Base-by-base conservation (phyloP, 2,113 vertebrate species). In the Istiophorus platypterus region DNA sequence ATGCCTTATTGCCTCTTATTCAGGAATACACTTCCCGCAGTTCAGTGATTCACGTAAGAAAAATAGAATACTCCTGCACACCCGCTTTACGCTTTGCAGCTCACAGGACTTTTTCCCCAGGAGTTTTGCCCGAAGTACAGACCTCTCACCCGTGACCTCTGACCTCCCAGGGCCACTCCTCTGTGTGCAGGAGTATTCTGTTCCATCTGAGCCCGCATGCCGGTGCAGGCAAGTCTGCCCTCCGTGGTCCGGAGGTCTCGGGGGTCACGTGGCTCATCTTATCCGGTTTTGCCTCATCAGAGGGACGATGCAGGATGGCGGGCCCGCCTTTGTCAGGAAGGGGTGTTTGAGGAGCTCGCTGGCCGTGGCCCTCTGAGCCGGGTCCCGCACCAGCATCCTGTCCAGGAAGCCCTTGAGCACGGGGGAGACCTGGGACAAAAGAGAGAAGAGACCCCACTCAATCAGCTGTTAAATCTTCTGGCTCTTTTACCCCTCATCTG, bases 231-330 rank as follows among this genome's bases (percentile, higher is more conserved):
- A 34, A 3, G 6, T 34, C 52, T 27, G 51, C 72, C 31, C 74
- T 66, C 79, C 64, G 49, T 31, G 45, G 75, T 54, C 61, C 7
- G 29, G 72, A 83, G 63, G 57, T 62, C 66, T 51, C 1, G 29
- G 59, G 59, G 20, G 71, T 61, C 26, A n/a, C 24, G 1, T 4
- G 51, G 61, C 90, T 98, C 97, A 98, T 96, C 96, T 96, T 90
- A 96, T 94, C 64, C 97, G 93, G 90, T 99, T 96, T 88, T 97
- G 97, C 52, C 97, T 95, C 97, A 99, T 98, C 78, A 98, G 96
- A 17, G 97, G 97, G 65, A 98, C 96, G 20, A 99, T 98, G 94
- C 96, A 96, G 70, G 97, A 95, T 0, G 97, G 97, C 0, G 96
- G 96, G 0, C 97, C 97, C 0, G 96, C 96, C 91, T 98, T 98